Evolutionary conservation across 2,888 invertebrate genomes (phyloP), one percentile per base, ranked within the genome.

Genomic region (Drosophila cracens): DNA sequence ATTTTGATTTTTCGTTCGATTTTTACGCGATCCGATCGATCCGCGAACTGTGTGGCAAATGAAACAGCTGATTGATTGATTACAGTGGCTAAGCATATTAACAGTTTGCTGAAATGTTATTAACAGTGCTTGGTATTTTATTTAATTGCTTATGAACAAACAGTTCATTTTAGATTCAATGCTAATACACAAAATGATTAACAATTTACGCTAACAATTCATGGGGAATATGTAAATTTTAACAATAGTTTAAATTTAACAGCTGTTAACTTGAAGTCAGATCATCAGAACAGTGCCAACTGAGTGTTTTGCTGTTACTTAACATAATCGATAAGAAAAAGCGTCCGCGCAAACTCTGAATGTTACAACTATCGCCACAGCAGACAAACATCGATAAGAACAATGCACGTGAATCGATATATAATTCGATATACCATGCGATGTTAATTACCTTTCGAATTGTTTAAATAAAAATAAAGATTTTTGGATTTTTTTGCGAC

Each of bases 21-120:
- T 76, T 81, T 31, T 64, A 81, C 81, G 79, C 81, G 79, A 79
- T 66, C 78, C 76, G 81, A 40, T 49, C 57, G 76, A 79, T 81
- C 81, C 81, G 77, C 81, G 69, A 76, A 76, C 77, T 69, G 62
- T 53, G 60, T 58, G 65, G 77, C 81, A 78, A 78, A 78, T 78
- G 76, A 66, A 78, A 80, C 78, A 78, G 78, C 81, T 78, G 78
- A 80, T 74, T 74, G 18, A 29, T 56, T 58, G 40, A 56, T 76
- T 71, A 64, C 76, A 80, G 67, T n/a, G 67, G 51, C 13, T 27
- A 27, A n/a, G 25, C 13, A 1, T 75, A 58, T 46, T 61, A 67
- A 63, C 76, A 79, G 63, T 25, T 53, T 61, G 27, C 46, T 46
- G 21, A 25, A 25, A 46, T 46, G 46, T 25, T 75, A 64, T 40